Evolutionary conservation across 1,140 invertebrate genomes (phyloP).

Genomic region (Brachionus manjavacas): DNA sequence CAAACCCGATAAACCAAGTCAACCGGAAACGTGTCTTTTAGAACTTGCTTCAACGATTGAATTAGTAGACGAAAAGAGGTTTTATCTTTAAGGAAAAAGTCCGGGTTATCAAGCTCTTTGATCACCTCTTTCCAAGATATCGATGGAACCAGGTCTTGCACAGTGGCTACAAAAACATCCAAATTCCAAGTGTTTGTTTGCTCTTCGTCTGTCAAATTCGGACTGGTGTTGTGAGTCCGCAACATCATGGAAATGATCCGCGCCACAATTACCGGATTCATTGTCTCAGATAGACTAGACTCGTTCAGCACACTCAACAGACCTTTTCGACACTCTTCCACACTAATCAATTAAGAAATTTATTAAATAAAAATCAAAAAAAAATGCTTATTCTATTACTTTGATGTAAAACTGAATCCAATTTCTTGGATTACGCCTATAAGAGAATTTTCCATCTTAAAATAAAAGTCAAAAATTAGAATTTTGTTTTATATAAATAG

Average conservation of each 20-base stretch:
- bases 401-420: conserved; percentile 78
- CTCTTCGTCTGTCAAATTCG: conserved; percentile 56
- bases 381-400: conserved; percentile 55
- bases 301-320: conserved; percentile 63
- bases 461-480: background rate
- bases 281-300: conserved; percentile 64
- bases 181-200: conserved; percentile 76
- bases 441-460: conserved; percentile 57
- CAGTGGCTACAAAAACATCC: conserved; percentile 80
- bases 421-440: conserved; percentile 77
- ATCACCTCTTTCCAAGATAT: conserved; percentile 88
- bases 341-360: conserved; percentile 47
- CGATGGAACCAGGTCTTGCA: conserved; percentile 73
- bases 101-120: conserved; percentile 78
- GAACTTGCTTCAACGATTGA: conserved; percentile 70
- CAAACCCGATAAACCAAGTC: conserved; percentile 81
- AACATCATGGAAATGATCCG: conserved; percentile 80
- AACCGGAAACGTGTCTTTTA: conserved; percentile 70
- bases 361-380: conserved; percentile 19
- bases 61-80: conserved; percentile 74
- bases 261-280: conserved; percentile 74
- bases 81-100: conserved; percentile 80
- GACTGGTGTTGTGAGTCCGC: conserved; percentile 66
- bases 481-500: background rate
- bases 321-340: conserved; percentile 81